Percentiles rank a stretch among this genome's conserved stretches.
These are phyloP conservation scores for Ischnura elegans DNA, from an alignment of 2,888 invertebrate species.

Conservation along the genomic window DNA sequence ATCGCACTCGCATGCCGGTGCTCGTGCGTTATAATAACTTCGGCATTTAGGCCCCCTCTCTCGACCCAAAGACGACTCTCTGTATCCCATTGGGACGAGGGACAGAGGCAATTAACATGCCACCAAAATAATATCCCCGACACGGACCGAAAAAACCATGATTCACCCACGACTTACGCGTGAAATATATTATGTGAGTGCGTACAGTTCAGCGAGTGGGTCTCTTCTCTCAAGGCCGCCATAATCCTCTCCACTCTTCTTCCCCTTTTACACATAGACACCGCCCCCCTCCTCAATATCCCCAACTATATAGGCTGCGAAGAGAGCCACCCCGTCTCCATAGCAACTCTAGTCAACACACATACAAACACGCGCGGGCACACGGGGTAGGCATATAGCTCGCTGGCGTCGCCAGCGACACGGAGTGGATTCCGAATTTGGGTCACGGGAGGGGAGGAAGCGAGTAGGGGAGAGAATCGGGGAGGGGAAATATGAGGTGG, in stretches of 20 bases:
- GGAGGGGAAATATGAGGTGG: too few species aligned
- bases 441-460: not conserved
- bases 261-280: not conserved
- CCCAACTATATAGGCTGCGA: slow-evolving; percentile 9
- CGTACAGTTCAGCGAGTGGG: too few species aligned
- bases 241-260: not conserved
- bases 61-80: not conserved
- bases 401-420: not conserved
- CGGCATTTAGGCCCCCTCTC: not conserved
- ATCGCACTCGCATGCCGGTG: not conserved
- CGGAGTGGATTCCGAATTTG: slow-evolving; percentile 56
- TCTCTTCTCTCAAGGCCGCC: not conserved
- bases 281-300: not conserved
- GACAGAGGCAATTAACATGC: not conserved
- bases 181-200: not conserved
- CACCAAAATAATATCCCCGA: not conserved
- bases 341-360: slow-evolving; percentile 26
- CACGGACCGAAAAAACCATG: not conserved
- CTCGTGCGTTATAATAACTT: not conserved
- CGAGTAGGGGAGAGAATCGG: not conserved
- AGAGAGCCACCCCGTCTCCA: not conserved
- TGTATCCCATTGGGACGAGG: not conserved
- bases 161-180: not conserved
- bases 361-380: not conserved
- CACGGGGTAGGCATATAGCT: not conserved